Conservation (phyloP, 1,140 invertebrate genomes). For the Neuroterus valhalla region DNA sequence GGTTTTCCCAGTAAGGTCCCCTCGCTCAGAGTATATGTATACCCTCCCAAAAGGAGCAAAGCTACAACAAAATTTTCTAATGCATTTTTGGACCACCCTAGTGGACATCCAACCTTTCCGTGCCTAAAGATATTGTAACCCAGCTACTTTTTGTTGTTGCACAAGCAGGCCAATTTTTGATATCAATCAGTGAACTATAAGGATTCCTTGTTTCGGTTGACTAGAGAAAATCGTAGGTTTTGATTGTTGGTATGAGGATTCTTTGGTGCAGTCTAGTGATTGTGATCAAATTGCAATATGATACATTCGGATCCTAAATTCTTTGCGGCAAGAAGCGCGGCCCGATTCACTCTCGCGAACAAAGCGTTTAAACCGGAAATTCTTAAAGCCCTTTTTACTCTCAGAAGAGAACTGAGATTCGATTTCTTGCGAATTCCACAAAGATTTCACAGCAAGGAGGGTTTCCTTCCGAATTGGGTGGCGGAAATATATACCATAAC, state of each 20-base stretch:
- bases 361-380: constrained; percentile 4
- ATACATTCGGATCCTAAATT: not conserved
- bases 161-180: not conserved
- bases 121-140: no score
- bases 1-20: no score
- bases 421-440: not conserved
- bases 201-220: not conserved
- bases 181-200: not conserved
- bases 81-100: no score
- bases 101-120: no score
- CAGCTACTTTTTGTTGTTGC: no score
- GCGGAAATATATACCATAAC: constrained; percentile 6
- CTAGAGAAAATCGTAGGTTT: not conserved
- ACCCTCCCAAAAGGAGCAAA: no score
- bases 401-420: not conserved
- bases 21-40: no score
- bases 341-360: constrained; percentile 10
- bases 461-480: not conserved
- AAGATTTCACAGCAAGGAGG: not conserved
- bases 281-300: constrained; percentile 2
- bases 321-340: constrained; percentile 6
- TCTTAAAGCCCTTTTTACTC: not conserved
- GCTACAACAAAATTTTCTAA: no score
- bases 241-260: not conserved
- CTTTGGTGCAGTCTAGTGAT: not conserved